Percentiles rank a stretch among this genome's conserved stretches.
These are phyloP conservation scores for Syngnathoides biaculeatus DNA, from an alignment of 2,113 vertebrate species.

Conservation along the genomic window DNA sequence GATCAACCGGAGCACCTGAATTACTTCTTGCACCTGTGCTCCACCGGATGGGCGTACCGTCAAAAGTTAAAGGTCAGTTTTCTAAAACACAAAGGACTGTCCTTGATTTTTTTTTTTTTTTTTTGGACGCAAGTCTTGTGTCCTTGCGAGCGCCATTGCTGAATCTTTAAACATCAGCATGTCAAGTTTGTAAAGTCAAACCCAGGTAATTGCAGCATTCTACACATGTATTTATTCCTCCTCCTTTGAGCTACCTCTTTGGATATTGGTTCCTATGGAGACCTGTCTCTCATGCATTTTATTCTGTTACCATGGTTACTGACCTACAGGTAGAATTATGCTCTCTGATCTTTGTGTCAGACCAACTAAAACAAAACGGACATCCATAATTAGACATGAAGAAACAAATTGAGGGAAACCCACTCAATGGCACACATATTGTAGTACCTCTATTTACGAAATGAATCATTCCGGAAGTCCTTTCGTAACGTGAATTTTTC, in stretches of 20 bases:
- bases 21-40: slow-evolving; percentile 12
- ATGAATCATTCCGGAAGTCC: too few species aligned
- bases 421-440: not conserved
- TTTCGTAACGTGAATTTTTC: too few species aligned
- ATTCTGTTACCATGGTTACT: slow-evolving; percentile 67
- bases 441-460: too few species aligned
- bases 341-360: slow-evolving; percentile 53
- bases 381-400: not conserved
- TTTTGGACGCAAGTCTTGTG: too few species aligned
- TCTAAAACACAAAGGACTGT: slow-evolving; percentile 48
- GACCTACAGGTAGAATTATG: slow-evolving; percentile 57
- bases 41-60: not conserved
- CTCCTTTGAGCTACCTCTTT: slow-evolving; percentile 25
- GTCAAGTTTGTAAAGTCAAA: not conserved
- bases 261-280: slow-evolving; percentile 63
- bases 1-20: slow-evolving; percentile 25
- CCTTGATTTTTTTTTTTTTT: too few species aligned
- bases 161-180: slow-evolving; percentile 13
- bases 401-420: not conserved
- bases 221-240: not conserved
- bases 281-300: slow-evolving; percentile 52
- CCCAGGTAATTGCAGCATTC: not conserved
- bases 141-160: slow-evolving; percentile 40
- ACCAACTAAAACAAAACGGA: slow-evolving; percentile 13
- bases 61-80: slow-evolving; percentile 38